Percentiles rank a stretch among this genome's conserved stretches.
phyloP scores from a whole-genome alignment of 2,888 invertebrate species.

The Diplazon laetatorius region DNA sequence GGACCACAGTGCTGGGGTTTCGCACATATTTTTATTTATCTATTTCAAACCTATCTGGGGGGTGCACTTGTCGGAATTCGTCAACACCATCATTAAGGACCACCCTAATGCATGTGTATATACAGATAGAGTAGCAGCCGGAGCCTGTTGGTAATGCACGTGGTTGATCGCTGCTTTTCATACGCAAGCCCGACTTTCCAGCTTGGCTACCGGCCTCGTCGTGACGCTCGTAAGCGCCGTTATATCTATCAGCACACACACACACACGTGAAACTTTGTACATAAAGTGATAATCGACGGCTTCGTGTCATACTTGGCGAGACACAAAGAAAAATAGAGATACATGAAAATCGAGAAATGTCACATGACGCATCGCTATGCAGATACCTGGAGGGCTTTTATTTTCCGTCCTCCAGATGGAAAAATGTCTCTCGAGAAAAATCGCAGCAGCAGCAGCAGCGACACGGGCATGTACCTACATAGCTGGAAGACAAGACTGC shows the following conservation, averaged over 20 bases:
- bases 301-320: not conserved
- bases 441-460: not conserved
- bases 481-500: not conserved
- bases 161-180: slow-evolving; percentile 5
- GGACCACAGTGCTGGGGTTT: too few relatives aligned
- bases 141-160: not conserved
- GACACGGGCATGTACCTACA: too few relatives aligned
- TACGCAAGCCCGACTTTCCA: not conserved
- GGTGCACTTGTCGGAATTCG: too few relatives aligned
- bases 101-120: slow-evolving; percentile 3
- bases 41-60: too few relatives aligned
- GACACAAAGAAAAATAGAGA: not conserved
- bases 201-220: not conserved
- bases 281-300: not conserved
- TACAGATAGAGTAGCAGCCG: slow-evolving; percentile 10
- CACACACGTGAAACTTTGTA: too few relatives aligned
- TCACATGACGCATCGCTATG: not conserved
- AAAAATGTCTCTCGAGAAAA: not conserved
- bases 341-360: not conserved
- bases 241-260: too few relatives aligned
- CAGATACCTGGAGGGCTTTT: not conserved
- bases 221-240: too few relatives aligned
- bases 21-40: too few relatives aligned
- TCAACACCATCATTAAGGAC: too few relatives aligned
- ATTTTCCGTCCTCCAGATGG: not conserved